Evolutionary conservation across 2,113 vertebrate species (phyloP).

Genomic region (Paraplagusia blochii): DNA sequence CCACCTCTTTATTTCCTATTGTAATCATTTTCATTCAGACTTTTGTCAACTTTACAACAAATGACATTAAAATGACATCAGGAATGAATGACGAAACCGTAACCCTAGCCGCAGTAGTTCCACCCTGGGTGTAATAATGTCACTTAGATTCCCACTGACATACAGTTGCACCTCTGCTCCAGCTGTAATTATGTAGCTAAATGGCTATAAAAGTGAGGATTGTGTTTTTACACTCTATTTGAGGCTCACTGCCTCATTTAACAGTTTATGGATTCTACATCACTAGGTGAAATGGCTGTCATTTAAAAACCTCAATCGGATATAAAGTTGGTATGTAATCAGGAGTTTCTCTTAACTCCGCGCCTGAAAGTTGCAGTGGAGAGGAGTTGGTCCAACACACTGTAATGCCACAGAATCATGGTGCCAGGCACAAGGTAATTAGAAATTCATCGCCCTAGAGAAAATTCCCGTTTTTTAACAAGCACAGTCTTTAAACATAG

Average conservation of each 20-base stretch:
- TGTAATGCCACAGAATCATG: slow-evolving; percentile 17
- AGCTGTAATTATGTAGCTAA: background rate
- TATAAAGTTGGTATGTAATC: background rate
- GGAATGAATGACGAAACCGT: too few relatives aligned
- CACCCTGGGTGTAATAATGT: background rate
- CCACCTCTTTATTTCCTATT: too few relatives aligned
- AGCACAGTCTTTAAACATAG: slow-evolving; percentile 27
- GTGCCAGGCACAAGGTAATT: slow-evolving; percentile 41
- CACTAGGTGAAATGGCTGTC: background rate
- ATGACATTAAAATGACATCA: too few relatives aligned
- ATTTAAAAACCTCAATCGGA: background rate
- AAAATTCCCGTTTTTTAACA: slow-evolving; percentile 40
- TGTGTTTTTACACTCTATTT: background rate
- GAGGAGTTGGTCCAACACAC: slow-evolving; percentile 23
- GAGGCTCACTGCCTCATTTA: background rate
- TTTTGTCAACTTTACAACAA: too few relatives aligned
- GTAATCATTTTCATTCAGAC: too few relatives aligned
- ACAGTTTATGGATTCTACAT: background rate
- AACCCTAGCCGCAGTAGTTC: too few relatives aligned
- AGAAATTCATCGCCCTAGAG: slow-evolving; percentile 26
- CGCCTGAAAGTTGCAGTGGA: background rate
- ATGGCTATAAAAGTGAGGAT: background rate
- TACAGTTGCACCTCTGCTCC: background rate
- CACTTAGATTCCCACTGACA: background rate
- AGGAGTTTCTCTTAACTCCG: background rate